A percentile compares a stretch with the other conserved stretches of the same genome.
Evolutionary conservation across 2,113 vertebrate species (phyloP).

Genomic region (Peromyscus californicus): DNA sequence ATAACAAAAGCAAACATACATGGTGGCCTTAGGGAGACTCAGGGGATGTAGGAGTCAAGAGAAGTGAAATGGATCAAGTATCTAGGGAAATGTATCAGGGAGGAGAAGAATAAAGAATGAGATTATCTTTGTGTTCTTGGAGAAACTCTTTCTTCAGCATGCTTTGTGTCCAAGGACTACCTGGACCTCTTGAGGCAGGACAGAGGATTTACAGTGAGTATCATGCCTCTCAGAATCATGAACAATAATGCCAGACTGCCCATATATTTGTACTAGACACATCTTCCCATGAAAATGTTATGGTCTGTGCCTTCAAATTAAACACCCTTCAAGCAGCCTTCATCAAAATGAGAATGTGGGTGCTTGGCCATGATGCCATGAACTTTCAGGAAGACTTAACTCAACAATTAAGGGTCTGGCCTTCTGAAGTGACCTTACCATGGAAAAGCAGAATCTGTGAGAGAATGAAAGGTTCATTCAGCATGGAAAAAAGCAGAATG

Average conservation of each 20-base stretch:
- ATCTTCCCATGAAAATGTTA: neutral
- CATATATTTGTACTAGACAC: neutral
- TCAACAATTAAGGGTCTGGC: neutral
- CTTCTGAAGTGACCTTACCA: neutral
- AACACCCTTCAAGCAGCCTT: neutral
- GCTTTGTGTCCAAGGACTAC: neutral
- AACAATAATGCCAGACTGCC: neutral
- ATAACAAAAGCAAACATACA: neutral
- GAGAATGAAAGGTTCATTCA: neutral
- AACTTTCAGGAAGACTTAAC: constrained; percentile 38
- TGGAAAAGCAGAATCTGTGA: neutral
- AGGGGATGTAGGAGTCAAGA: neutral
- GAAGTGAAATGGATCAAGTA: neutral
- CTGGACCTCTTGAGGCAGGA: neutral
- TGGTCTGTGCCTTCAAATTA: constrained; percentile 36
- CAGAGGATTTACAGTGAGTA: neutral
- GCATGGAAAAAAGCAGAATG: neutral
- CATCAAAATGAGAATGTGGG: constrained; percentile 13
- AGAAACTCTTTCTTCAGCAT: neutral
- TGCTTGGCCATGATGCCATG: neutral
- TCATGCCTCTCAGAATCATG: neutral
- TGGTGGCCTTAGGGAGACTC: neutral
- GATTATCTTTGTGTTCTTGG: neutral
- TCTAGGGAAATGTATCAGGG: neutral
- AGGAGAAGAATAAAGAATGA: neutral